Evolutionary conservation across 1,140 invertebrate genomes (phyloP).

Genomic region (Pachypeltis micranthus): DNA sequence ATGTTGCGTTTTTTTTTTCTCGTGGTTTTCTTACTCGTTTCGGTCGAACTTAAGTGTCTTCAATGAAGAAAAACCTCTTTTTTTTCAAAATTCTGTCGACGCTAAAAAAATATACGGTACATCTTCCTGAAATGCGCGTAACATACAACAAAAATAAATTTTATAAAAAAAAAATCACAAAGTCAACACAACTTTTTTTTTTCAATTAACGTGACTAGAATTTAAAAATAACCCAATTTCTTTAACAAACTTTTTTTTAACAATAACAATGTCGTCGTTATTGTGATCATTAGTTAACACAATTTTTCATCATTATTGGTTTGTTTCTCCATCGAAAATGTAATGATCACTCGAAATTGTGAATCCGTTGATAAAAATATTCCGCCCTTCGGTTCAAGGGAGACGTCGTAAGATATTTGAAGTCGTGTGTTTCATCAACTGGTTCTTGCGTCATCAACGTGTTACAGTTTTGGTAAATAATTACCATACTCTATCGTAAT

Average conservation of each 20-base stretch:
- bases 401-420: slow-evolving; percentile 14
- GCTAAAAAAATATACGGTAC: slow-evolving; percentile 13
- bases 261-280: not conserved
- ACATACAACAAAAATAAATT: slow-evolving; percentile 10
- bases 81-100: not conserved
- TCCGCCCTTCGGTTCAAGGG: slow-evolving; percentile 10
- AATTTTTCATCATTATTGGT: not conserved
- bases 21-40: not conserved
- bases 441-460: not conserved
- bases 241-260: not conserved
- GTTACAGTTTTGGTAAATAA: slow-evolving; percentile 20
- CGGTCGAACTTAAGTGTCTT: no score
- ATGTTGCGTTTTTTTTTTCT: not conserved
- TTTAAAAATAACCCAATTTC: no score
- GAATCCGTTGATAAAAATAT: slow-evolving; percentile 1
- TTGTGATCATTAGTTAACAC: not conserved
- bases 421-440: not conserved
- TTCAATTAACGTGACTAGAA: slow-evolving; percentile 16
- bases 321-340: not conserved
- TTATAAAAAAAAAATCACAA: slow-evolving; percentile 10
- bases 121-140: slow-evolving; percentile 10
- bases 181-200: no score
- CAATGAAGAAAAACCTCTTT: no score
- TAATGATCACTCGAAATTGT: not conserved
- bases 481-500: slow-evolving; percentile 26